Base-by-base conservation (phyloP, 2,888 invertebrate species). In the Rhorus exstirpatorius region DNA sequence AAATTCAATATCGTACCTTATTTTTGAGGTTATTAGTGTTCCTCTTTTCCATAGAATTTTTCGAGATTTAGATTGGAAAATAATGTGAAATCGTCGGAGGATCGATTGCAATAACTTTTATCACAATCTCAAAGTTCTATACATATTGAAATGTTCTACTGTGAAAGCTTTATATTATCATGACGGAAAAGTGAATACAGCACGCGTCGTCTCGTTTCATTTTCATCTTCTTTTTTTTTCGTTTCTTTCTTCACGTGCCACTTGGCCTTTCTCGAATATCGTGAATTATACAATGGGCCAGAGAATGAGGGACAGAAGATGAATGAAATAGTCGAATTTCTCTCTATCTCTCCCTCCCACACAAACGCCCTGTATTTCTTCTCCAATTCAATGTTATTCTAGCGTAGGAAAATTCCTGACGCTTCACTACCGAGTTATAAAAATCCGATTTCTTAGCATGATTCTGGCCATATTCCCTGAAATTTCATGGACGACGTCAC, bases 401-500 rank as follows among this genome's bases (percentile, higher is more conserved):
- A 58, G 19, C 51, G 61, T 71, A 71, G 55, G 17, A 63, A 79
- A 71, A 79, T 79, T 60, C 26, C n/a, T 60, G 17, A 60, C 70
- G 60, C 17, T 70, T 78, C 68, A 55, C 65, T 26, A 81, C 58
- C 51, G 60, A 58, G 79, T 78, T 71, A 79, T 79, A 67, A 82
- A 82, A 79, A 79, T 79, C 75, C 74, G 75, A 75, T 82, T 79
- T 41, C 67, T 75, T 67, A 79, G 75, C 70, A 79, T 78, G 61
- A 79, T 79, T 71, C 75, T 71, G 79, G 70, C 70, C 65, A 71
- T 79, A 79, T 75, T 82, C 70, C 35, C 51, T 19, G 65, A 75
- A 75, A 70, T 70, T 63, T 81, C 41, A 31, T 44, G 53, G 49
- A 58, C 41, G 1, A 21, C 14, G 77, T 38, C 1, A 41, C 26